Evolutionary conservation across 2,797 vertebrate species (phyloP).

Genomic region (Siniperca undulata): DNA sequence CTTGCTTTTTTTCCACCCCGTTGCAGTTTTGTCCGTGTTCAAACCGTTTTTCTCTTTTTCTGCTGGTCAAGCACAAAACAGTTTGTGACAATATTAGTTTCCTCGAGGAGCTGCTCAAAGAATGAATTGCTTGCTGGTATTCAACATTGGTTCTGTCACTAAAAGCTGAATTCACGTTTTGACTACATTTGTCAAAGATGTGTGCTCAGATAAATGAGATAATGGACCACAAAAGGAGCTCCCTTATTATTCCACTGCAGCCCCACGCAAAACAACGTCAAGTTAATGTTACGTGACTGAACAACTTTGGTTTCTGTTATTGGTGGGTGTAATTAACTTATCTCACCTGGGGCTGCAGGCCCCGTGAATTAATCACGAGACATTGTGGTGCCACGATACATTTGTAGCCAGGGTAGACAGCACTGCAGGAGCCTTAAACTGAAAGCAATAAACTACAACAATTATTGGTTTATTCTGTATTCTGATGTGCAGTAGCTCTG

Average conservation of each 20-base stretch:
- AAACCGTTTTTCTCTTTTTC: constrained; percentile 65
- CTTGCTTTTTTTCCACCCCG: constrained; percentile 44
- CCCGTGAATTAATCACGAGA: constrained; percentile 57
- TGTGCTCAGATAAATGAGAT: constrained; percentile 45
- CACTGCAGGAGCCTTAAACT: constrained; percentile 9
- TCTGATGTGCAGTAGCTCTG: not conserved
- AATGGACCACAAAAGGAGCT: constrained; percentile 7
- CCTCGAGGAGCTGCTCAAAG: constrained; percentile 30
- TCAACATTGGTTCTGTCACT: constrained; percentile 43
- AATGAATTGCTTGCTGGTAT: constrained; percentile 40
- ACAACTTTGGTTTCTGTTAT: constrained; percentile 64
- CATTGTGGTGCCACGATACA: constrained; percentile 39
- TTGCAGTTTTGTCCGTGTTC: constrained; percentile 49
- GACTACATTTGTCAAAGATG: constrained; percentile 40
- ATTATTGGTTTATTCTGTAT: constrained; percentile 24
- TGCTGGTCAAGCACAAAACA: constrained; percentile 72
- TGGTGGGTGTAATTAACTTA: constrained; percentile 70
- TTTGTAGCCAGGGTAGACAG: constrained; percentile 27
- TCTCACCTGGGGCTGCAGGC: constrained; percentile 59
- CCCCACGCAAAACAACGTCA: constrained; percentile 41
- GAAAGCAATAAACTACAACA: constrained; percentile 16
- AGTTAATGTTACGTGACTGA: constrained; percentile 71
- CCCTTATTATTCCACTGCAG: constrained; percentile 27
- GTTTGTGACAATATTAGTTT: constrained; percentile 62
- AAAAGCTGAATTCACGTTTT: constrained; percentile 61